phyloP scores from a whole-genome alignment of 2,797 vertebrate genomes.

The Peromyscus eremicus region DNA sequence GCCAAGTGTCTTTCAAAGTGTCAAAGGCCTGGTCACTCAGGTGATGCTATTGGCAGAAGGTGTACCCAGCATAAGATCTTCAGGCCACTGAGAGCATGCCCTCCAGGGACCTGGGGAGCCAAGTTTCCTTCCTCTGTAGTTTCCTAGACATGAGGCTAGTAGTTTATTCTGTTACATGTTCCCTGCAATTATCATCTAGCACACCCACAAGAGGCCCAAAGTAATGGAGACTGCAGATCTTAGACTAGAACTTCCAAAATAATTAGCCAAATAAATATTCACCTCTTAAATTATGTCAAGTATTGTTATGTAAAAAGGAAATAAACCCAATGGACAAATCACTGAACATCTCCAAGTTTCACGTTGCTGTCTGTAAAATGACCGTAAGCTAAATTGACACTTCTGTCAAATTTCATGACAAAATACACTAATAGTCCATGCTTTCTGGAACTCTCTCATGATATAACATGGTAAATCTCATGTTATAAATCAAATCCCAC shows the following conservation, averaged over 20 bases:
- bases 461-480: background rate
- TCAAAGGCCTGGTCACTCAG: background rate
- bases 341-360: slow-evolving; percentile 21
- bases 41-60: background rate
- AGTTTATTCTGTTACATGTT: background rate
- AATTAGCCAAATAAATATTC: background rate
- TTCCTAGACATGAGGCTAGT: background rate
- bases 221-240: background rate
- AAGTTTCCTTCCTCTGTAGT: background rate
- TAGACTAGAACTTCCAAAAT: background rate
- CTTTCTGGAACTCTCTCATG: background rate
- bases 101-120: background rate
- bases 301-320: background rate
- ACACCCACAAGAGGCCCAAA: background rate
- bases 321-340: background rate
- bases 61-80: background rate
- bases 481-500: slow-evolving; percentile 21
- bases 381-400: background rate
- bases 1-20: background rate
- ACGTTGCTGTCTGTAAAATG: slow-evolving; percentile 46
- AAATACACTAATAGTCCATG: background rate
- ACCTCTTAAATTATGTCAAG: background rate
- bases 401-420: background rate
- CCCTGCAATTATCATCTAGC: background rate
- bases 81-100: background rate